phyloP scores from a whole-genome alignment of 2,113 vertebrate species.

The Monarcha castaneiventris region DNA sequence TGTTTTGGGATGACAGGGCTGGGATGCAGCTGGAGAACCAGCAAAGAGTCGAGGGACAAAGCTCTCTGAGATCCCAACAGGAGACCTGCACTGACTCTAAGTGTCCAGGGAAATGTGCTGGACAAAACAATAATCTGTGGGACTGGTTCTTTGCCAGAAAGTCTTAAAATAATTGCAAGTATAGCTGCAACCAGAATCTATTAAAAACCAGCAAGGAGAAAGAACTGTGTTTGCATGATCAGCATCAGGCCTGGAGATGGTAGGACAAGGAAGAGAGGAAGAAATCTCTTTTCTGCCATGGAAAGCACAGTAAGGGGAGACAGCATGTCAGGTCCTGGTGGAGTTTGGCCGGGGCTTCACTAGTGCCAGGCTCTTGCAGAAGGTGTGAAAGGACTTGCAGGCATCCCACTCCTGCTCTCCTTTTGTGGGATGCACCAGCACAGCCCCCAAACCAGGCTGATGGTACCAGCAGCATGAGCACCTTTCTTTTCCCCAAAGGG shows the following conservation, averaged over 20 bases:
- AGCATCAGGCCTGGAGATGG: not conserved
- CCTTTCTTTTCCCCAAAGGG: not conserved
- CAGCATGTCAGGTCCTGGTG: not conserved
- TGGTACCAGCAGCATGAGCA: not conserved
- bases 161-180: not conserved
- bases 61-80: not conserved
- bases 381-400: not conserved
- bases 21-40: not conserved
- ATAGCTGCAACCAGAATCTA: not conserved
- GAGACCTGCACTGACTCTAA: not conserved
- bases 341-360: rapidly evolving
- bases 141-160: not conserved
- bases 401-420: not conserved
- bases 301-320: not conserved
- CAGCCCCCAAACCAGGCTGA: not conserved
- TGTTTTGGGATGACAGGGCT: not conserved
- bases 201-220: not conserved
- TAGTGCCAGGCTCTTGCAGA: not conserved
- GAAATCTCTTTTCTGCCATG: not conserved
- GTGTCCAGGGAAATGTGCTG: not conserved
- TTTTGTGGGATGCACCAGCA: not conserved
- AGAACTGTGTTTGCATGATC: not conserved
- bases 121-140: not conserved
- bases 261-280: not conserved
- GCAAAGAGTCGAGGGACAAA: not conserved